Base-by-base conservation (phyloP, 2,113 vertebrate genomes). In the Odocoileus virginianus region DNA sequence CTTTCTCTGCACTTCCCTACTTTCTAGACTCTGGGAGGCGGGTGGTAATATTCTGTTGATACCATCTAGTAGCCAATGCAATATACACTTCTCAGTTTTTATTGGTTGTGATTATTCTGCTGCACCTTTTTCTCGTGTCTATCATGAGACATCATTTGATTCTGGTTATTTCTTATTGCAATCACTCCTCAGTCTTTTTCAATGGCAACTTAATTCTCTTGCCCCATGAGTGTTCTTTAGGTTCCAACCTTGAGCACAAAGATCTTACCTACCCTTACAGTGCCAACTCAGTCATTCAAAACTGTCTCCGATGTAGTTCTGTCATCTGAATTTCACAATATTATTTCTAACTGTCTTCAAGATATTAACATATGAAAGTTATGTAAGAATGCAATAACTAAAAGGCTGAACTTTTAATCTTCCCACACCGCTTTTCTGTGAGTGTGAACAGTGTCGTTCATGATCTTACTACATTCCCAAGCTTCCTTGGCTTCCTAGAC, bases 81-180 rank as follows among this genome's bases (percentile, higher is more conserved):
- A 7, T 55, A 19, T 7, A 11, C 11, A 36, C 6, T 13, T 93
- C 30, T 89, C 16, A 36, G 2, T 82, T 25, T 58, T 50, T 28
- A n/a, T 36, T 84, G 36, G 13, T 84, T 52, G 82, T 10, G 30
- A 78, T 50, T 64, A 40, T 92, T 74, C 36, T 45, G 16, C 3
- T 67, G 14, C 10, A 52, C 23, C 10, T 19, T 82, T 89, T 85
- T 10, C 14, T 97, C 0, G 0, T 58, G 4, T 50, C 3, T 50
- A 50, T 50, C 47, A 50, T 0, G 12, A 50, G 54, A 78, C 28
- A 40, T 17, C 33, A 14, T 61, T 95, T 45, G 79, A 21, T 79
- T 78, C 71, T 71, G 13, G 10, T 64, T 86, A 52, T 74, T 94
- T 89, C 16, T 94, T 64, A 28, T 76, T 86, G 43, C 79, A 54